Conservation (phyloP, 2,113 vertebrate genomes). For the Haplotaxodon microlepis region DNA sequence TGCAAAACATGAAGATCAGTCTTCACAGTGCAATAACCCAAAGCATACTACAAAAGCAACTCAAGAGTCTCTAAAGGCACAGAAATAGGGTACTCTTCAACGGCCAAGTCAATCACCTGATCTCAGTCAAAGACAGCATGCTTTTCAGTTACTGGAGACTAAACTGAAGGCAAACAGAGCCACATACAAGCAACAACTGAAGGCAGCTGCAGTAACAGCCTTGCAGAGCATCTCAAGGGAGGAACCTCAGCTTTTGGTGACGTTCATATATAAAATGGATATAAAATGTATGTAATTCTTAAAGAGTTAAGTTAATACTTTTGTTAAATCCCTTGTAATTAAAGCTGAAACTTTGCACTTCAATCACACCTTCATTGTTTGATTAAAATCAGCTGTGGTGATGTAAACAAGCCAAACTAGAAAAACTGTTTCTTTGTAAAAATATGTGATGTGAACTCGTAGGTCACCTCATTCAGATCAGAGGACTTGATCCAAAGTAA, state of each 20-base stretch:
- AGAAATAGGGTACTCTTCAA: background rate
- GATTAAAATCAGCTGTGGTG: background rate
- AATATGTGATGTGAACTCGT: background rate
- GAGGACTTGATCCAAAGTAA: background rate
- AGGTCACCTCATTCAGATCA: background rate
- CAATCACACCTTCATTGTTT: background rate
- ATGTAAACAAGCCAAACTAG: background rate
- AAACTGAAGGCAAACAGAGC: background rate
- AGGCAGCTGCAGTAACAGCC: background rate
- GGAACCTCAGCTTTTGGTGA: background rate
- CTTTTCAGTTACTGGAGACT: background rate
- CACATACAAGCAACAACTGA: background rate
- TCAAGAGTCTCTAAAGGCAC: background rate
- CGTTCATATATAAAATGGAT: background rate
- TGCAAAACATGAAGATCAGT: background rate
- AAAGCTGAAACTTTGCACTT: background rate
- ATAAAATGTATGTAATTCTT: background rate
- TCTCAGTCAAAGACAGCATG: background rate
- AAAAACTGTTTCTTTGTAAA: background rate
- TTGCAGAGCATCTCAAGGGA: background rate
- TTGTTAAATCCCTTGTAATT: background rate
- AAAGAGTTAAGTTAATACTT: background rate
- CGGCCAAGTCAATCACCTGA: background rate
- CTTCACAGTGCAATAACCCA: background rate
- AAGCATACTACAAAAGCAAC: background rate